Evolutionary conservation across 2,113 vertebrate species (phyloP).

Genomic region (Xenus cinereus): DNA sequence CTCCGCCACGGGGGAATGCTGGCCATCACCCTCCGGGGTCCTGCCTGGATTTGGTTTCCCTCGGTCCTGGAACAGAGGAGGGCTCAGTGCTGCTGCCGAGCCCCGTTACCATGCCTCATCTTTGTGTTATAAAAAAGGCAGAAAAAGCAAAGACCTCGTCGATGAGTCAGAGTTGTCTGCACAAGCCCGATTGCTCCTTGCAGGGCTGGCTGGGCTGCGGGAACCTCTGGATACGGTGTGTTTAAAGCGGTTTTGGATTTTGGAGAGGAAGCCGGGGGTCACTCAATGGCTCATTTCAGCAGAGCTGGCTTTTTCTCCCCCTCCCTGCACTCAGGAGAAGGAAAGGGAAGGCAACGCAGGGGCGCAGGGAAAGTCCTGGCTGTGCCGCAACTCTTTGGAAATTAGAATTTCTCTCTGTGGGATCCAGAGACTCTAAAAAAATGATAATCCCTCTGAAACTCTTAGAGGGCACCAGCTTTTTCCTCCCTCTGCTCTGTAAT

Average conservation of each 20-base stretch:
- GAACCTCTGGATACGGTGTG: neutral
- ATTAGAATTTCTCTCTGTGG: neutral
- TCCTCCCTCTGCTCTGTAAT: neutral
- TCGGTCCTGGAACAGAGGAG: neutral
- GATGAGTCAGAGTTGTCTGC: fast-evolving
- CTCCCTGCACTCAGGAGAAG: neutral
- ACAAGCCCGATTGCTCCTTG: neutral
- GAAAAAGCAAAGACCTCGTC: fast-evolving
- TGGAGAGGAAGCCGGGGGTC: neutral
- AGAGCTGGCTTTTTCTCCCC: neutral
- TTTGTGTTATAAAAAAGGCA: neutral
- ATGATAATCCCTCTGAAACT: neutral
- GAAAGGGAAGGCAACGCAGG: neutral
- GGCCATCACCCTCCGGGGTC: neutral
- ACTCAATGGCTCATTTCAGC: neutral
- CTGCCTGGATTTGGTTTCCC: neutral
- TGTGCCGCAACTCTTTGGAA: neutral
- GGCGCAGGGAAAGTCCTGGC: neutral
- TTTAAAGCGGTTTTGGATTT: neutral
- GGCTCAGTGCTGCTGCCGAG: neutral
- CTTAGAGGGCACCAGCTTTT: neutral
- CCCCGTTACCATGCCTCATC: fast-evolving
- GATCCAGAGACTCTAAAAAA: neutral
- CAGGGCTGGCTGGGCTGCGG: neutral
- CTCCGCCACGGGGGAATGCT: neutral